These are phyloP conservation scores for Octonoba sinensis DNA, from an alignment of 2,888 invertebrate species.

Conservation along the genomic window DNA sequence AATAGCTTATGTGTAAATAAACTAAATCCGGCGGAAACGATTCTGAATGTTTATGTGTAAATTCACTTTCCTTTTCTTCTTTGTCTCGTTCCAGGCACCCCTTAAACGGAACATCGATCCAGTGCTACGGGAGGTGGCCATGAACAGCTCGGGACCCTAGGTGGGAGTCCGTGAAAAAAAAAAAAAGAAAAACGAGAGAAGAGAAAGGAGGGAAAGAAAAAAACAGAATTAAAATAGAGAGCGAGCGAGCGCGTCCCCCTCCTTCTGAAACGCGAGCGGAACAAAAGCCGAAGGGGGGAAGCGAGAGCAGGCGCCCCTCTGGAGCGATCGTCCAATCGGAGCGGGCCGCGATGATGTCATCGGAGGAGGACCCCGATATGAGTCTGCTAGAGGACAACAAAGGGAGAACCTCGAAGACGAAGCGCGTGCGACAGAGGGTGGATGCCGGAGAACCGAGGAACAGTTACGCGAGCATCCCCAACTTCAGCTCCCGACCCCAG, in stretches of 20 bases:
- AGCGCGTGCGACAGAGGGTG: constrained; percentile 94
- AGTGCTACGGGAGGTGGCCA: constrained; percentile 10
- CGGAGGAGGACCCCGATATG: constrained; percentile 63
- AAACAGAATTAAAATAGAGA: background rate
- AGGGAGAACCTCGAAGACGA: constrained; percentile 74
- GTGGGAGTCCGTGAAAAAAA: background rate
- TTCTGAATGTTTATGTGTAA: too few species aligned
- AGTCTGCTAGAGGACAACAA: constrained; percentile 36
- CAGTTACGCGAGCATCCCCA: constrained; percentile 84
- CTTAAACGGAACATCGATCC: constrained; percentile 11
- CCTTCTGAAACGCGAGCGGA: constrained; percentile 13
- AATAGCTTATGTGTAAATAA: too few species aligned
- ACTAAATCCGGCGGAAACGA: too few species aligned
- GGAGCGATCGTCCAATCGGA: constrained; percentile 51
- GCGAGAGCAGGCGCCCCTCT: constrained; percentile 6
- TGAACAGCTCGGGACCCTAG: constrained; percentile 8
- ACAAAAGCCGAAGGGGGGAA: constrained; percentile 21
- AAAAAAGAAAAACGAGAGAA: background rate
- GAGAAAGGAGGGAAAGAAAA: background rate
- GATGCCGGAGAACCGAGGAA: constrained; percentile 93
- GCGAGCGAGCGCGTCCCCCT: background rate
- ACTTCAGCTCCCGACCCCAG: constrained; percentile 67
- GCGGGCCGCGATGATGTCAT: constrained; percentile 64
- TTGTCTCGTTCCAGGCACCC: constrained; percentile 14
- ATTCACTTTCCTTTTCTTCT: background rate